Conservation (phyloP, 2,797 vertebrate species). For the Ceyx erithaca region DNA sequence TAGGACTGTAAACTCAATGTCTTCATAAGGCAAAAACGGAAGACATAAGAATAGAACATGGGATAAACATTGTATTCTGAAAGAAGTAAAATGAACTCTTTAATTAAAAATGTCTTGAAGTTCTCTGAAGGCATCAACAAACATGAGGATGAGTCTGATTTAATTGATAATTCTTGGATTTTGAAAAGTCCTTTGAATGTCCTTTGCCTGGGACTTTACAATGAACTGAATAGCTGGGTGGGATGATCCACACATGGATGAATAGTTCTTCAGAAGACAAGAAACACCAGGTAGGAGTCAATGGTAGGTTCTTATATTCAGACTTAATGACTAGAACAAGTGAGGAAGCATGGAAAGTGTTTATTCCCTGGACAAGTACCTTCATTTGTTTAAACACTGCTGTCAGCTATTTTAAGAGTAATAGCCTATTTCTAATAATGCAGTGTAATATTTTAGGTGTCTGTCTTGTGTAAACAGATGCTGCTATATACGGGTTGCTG, state of each 20-base stretch:
- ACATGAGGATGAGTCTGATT: not conserved
- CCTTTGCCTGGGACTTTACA: not conserved
- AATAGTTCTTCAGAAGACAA: not conserved
- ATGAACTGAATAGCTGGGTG: not conserved
- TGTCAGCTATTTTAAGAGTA: not conserved
- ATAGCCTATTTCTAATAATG: not conserved
- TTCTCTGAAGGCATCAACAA: not conserved
- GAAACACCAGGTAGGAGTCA: not conserved
- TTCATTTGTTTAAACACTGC: not conserved
- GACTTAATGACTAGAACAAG: not conserved
- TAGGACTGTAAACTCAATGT: not conserved
- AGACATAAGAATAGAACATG: not conserved
- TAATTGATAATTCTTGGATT: not conserved
- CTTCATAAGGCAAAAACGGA: not conserved
- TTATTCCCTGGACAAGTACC: not conserved
- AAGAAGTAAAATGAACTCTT: not conserved
- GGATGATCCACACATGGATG: not conserved
- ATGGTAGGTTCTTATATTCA: not conserved
- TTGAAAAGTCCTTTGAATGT: not conserved
- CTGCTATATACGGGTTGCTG: not conserved
- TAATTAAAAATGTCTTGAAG: not conserved
- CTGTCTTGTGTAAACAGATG: not conserved
- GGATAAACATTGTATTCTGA: not conserved
- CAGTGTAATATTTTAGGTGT: not conserved
- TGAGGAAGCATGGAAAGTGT: not conserved